Conservation (phyloP, 1,140 invertebrate species). For the Apis cerana region DNA sequence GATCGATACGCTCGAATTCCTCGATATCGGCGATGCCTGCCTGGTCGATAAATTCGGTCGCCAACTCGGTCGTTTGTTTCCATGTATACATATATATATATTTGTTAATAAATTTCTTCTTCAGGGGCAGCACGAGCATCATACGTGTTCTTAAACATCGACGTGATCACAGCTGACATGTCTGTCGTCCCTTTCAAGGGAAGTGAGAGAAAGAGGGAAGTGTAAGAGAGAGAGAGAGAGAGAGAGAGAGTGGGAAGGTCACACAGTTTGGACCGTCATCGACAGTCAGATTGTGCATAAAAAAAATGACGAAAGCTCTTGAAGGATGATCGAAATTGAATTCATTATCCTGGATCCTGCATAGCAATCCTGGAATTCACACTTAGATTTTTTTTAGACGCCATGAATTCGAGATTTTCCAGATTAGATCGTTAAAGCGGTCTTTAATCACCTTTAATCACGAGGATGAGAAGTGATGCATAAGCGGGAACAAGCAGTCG, state of each 20-base stretch:
- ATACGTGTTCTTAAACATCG: background rate
- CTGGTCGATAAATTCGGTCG: background rate
- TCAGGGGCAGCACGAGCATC: background rate
- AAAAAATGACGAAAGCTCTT: too few relatives aligned
- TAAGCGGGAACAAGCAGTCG: background rate
- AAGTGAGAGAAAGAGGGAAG: background rate
- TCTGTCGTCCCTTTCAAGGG: background rate
- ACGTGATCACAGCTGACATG: conserved; percentile 19
- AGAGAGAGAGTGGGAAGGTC: background rate
- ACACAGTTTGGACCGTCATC: background rate
- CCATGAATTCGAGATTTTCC: background rate
- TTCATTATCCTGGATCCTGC: too few relatives aligned
- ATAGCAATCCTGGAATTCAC: too few relatives aligned
- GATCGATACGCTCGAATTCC: conserved; percentile 23
- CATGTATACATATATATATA: too few relatives aligned
- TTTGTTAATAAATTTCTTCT: background rate
- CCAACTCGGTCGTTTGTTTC: background rate
- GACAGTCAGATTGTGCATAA: background rate
- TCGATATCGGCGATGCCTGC: background rate
- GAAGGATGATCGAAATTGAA: too few relatives aligned
- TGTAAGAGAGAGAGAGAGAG: background rate
- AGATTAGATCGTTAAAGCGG: too few relatives aligned
- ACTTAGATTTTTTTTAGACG: too few relatives aligned
- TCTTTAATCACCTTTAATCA: too few relatives aligned
- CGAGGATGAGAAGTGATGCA: background rate